Conservation (phyloP, 37 sponge, comb jelly and placozoan species). For the Mnemiopsis leidyi region DNA sequence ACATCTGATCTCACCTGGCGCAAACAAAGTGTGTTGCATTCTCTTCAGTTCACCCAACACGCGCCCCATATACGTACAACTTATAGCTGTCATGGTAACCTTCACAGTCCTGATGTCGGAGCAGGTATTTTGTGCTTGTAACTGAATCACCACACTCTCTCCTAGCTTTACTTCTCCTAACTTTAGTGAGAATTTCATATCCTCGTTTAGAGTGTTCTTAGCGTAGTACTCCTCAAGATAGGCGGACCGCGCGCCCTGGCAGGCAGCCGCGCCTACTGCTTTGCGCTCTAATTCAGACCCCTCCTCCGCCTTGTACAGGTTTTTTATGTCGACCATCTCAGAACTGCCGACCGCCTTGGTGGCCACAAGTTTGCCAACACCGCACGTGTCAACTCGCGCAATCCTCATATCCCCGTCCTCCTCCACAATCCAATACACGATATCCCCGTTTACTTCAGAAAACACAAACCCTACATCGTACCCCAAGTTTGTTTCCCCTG, state of each 20-base stretch:
- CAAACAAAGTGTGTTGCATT: not conserved
- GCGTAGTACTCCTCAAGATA: slow-evolving; percentile 13
- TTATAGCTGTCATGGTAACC: not conserved
- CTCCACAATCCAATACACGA: slow-evolving; percentile 16
- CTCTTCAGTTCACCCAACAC: not conserved
- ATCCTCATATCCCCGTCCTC: slow-evolving; percentile 24
- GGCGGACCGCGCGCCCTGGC: not conserved
- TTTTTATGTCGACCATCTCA: not conserved
- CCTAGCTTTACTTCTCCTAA: slow-evolving; percentile 12
- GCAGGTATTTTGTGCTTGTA: not conserved
- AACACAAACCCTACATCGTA: slow-evolving; percentile 10
- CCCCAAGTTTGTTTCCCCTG: not conserved
- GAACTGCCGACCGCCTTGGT: not conserved
- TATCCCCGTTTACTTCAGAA: slow-evolving; percentile 20
- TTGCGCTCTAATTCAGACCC: not conserved
- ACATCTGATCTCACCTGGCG: not conserved
- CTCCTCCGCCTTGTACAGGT: not conserved
- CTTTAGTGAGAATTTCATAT: not conserved
- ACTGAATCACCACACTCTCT: not conserved
- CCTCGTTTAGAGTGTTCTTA: not conserved
- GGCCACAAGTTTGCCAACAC: not conserved
- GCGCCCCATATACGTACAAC: not conserved
- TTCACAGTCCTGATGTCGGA: not conserved
- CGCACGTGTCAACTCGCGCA: not conserved
- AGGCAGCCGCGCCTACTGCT: slow-evolving; percentile 15